Evolutionary conservation across 2,888 invertebrate genomes (phyloP).

Genomic region (Melanargia galathea): DNA sequence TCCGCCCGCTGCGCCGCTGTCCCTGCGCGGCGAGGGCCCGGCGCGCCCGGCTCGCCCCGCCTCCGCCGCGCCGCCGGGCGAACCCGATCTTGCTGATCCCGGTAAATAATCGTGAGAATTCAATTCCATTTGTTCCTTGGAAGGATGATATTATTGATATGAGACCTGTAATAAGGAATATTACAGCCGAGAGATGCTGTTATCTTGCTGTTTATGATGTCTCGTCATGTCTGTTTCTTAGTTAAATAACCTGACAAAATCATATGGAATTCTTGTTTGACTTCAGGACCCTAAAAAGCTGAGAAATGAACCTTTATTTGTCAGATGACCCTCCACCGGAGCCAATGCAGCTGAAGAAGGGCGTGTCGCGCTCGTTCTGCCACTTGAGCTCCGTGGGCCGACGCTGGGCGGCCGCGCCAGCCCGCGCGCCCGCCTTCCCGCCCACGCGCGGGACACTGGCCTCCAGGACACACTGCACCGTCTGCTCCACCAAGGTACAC

Average conservation of each 20-base stretch:
- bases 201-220: no score
- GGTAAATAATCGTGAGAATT: slow-evolving; percentile 45
- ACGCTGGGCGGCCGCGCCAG: slow-evolving; percentile 50
- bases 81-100: slow-evolving; percentile 63
- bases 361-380: slow-evolving; percentile 76
- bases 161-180: no score
- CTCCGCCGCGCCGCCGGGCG: slow-evolving; percentile 65
- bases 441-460: slow-evolving; percentile 75
- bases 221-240: no score
- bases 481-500: slow-evolving; percentile 67
- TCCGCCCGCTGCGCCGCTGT: slow-evolving; percentile 65
- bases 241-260: no score
- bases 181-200: no score
- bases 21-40: slow-evolving; percentile 35
- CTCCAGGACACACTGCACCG: slow-evolving; percentile 72
- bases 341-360: slow-evolving; percentile 60
- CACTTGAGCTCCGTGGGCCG: slow-evolving; percentile 74
- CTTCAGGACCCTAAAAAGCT: neutral
- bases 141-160: no score
- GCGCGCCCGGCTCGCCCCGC: slow-evolving; percentile 42
- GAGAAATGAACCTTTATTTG: neutral
- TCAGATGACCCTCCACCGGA: slow-evolving; percentile 57
- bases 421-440: slow-evolving; percentile 65
- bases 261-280: no score
- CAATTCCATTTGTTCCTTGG: no score